These are phyloP conservation scores for Yponomeuta plumbellus DNA, from an alignment of 2,888 invertebrate species.

Conservation along the genomic window DNA sequence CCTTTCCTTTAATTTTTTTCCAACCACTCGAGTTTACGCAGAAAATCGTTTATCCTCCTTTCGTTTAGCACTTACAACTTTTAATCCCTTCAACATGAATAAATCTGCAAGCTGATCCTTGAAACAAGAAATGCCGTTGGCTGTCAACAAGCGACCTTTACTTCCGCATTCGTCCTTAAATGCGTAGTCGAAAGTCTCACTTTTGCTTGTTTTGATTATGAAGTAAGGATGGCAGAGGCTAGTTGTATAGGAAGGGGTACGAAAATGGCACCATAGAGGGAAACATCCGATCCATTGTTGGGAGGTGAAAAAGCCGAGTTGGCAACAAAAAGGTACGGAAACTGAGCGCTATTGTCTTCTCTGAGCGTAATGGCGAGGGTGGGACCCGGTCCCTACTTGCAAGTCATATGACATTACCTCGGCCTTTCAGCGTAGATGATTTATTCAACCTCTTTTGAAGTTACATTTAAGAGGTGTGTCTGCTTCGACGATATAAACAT, in stretches of 20 bases:
- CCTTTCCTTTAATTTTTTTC: too few relatives aligned
- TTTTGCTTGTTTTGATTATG: background rate
- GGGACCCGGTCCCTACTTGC: background rate
- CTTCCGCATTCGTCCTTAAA: background rate
- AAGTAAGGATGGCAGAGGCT: background rate
- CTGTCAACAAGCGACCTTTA: background rate
- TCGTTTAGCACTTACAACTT: background rate
- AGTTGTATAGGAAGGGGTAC: background rate
- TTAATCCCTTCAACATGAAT: background rate
- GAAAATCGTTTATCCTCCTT: too few relatives aligned
- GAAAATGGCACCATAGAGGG: background rate
- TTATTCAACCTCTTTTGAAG: background rate
- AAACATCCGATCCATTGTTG: slow-evolving; percentile 8
- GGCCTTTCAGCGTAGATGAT: background rate
- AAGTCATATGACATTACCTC: background rate
- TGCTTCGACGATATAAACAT: too few relatives aligned
- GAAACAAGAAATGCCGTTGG: background rate
- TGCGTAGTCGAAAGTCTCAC: background rate
- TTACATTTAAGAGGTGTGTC: too few relatives aligned
- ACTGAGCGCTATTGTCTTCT: slow-evolving; percentile 3
- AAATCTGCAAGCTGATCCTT: background rate
- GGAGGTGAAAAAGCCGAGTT: slow-evolving; percentile 10
- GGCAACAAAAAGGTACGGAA: slow-evolving; percentile 14
- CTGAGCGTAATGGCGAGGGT: background rate
- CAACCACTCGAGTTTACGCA: too few relatives aligned